Evolutionary conservation across 2,888 invertebrate genomes (phyloP), one percentile per base, ranked within the genome.

Genomic region (Graphium colonna): DNA sequence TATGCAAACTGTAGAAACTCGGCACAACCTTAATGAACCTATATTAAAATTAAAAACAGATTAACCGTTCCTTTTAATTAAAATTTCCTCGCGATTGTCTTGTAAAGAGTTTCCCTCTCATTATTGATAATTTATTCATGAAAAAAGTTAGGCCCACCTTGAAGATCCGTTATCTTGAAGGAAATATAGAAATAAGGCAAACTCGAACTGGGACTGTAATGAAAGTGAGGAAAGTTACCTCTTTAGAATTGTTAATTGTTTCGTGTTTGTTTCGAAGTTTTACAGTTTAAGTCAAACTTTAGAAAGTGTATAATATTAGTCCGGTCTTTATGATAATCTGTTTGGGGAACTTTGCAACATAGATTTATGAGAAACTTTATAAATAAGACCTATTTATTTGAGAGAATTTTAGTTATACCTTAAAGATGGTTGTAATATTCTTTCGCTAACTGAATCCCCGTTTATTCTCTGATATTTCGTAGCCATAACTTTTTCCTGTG

Each of bases 121-220:
- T 52, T 41, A 33, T 36, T 7, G 40, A 40, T 52, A 52, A 52
- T 52, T 52, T 52, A 52, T 52, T 52, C 45, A 52, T 52, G 52
- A 52, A 52, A 52, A 46, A 52, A 46, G 40, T 52, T 46, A 40
- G 17, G 26, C 40, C 12, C 40, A 39, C 15, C 12, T 17, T 38
- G 33, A 41, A 52, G 33, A 15, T 46, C 52, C 41, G 21, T 44
- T 51, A 44, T 38, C 43, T 44, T 12, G 43, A 39, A 17, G 44
- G 28, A 44, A 39, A 51, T 51, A 39, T 51, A 51, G 38, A 51
- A 51, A 28, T 44, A 38, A 47, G 38, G 21, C 38, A 47, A 31
- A 47, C 36, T 36, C 36, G 21, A 46, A 46, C 10, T 21, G 21
- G 17, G 16, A 10, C 43, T 39, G 39, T 51, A 44, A 44, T 51